Evolutionary conservation across 1,140 invertebrate genomes (phyloP), one percentile per base, ranked within the genome.

Genomic region (Pygmarrhopalites habei): DNA sequence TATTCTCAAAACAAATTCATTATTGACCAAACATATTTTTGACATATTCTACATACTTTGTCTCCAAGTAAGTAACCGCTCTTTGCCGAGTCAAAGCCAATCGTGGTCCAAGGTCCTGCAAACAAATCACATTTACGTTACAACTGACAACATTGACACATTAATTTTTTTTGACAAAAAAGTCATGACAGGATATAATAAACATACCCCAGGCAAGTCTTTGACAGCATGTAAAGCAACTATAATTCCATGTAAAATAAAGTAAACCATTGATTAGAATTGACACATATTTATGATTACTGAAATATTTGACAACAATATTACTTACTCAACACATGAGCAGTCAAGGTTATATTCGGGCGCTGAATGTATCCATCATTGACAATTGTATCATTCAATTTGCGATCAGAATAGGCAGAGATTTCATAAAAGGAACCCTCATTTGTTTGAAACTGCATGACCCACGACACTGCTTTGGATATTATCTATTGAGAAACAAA

Each of bases 301-400:
- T n/a, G n/a, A n/a, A n/a, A n/a, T n/a, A n/a, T n/a, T n/a, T n/a
- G n/a, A n/a, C n/a, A n/a, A n/a, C n/a, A n/a, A n/a, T n/a, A n/a
- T n/a, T n/a, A n/a, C n/a, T n/a, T n/a, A n/a, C n/a, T 90, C 0
- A 94, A 77, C 0, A 93, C 90, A 72, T 94, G 90, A 0, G 92
- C 90, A 0, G 92, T 95, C 0, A 95, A 77, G 1, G 88, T 88
- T 17, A 94, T 88, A 72, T 94, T 94, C 0, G 69, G 69, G 53
- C 25, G 55, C 35, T 66, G 62, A 28, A 58, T 21, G n/a, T 58
- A 55, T 21, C 63, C 55, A 23, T 57, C 25, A 23, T 60, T 39
- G 1, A 60, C 26, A 15, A 62, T 21, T 0, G 69, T 60, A 49
- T 70, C 69, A 41, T 92, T 93, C 74, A 89, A 83, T 77, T 92